phyloP scores from a whole-genome alignment of 2,113 vertebrate genomes.

The Psilopogon haemacephalus region DNA sequence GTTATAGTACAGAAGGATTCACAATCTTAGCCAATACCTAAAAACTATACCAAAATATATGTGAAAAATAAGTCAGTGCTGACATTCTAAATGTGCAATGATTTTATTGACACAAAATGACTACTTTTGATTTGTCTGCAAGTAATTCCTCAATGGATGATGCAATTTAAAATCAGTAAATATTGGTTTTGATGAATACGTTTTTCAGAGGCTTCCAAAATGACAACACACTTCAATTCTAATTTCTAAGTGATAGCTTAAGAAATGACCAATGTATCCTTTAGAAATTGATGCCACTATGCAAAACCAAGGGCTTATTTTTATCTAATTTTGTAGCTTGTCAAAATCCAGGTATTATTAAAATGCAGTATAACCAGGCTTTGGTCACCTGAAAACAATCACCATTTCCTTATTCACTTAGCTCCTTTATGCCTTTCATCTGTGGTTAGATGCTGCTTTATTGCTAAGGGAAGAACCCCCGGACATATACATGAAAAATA shows the following conservation, averaged over 20 bases:
- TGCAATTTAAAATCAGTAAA: neutral
- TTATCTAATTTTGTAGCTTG: neutral
- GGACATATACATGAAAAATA: neutral
- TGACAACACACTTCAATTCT: neutral
- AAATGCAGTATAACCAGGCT: neutral
- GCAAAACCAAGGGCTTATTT: neutral
- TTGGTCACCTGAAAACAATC: neutral
- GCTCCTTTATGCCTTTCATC: neutral
- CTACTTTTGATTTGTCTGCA: neutral
- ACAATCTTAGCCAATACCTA: neutral
- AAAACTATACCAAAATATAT: neutral
- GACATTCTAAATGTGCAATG: neutral
- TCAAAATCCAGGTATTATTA: neutral
- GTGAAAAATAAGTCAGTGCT: neutral
- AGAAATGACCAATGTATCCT: neutral
- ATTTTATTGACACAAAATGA: neutral
- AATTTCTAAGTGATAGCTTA: neutral
- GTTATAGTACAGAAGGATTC: neutral
- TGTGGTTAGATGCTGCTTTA: neutral
- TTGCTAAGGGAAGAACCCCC: neutral
- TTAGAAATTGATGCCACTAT: neutral
- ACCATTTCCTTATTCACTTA: neutral
- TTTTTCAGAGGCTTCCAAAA: neutral
- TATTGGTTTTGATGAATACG: neutral
- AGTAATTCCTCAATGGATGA: neutral